phyloP scores from a whole-genome alignment of 2,113 vertebrate species.

The Alethe castanea region DNA sequence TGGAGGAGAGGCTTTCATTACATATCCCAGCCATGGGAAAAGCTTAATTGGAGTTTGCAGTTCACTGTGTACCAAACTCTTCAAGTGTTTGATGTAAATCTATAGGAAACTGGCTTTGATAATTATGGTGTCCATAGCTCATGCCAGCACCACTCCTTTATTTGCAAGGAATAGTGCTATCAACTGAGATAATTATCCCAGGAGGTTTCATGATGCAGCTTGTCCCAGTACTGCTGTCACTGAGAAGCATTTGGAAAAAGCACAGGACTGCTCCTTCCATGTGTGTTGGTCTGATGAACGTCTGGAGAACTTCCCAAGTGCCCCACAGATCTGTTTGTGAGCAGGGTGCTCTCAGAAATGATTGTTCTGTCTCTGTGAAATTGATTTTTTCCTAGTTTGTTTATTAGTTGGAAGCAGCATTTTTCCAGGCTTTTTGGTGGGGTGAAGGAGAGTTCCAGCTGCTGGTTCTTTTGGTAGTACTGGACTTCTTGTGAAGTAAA shows the following conservation, averaged over 20 bases:
- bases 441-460: not conserved
- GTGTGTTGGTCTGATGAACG: not conserved
- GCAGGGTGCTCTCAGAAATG: not conserved
- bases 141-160: constrained; percentile 55
- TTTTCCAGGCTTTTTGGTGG: not conserved
- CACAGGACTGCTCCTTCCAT: not conserved
- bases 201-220: not conserved
- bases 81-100: constrained; percentile 49
- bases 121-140: not conserved
- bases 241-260: not conserved
- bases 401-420: not conserved
- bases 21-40: constrained; percentile 22
- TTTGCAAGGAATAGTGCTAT: constrained; percentile 52
- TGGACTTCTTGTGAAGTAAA: not conserved
- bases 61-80: constrained; percentile 3
- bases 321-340: not conserved
- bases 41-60: constrained; percentile 9
- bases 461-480: not conserved
- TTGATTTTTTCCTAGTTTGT: not conserved
- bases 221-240: not conserved
- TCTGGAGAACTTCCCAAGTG: not conserved
- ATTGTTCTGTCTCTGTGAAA: not conserved
- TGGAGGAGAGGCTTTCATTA: not conserved
- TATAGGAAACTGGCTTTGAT: constrained; percentile 45
- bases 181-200: not conserved